Evolutionary conservation across 1,140 invertebrate genomes (phyloP).

Genomic region (Sitobion miscanthi): DNA sequence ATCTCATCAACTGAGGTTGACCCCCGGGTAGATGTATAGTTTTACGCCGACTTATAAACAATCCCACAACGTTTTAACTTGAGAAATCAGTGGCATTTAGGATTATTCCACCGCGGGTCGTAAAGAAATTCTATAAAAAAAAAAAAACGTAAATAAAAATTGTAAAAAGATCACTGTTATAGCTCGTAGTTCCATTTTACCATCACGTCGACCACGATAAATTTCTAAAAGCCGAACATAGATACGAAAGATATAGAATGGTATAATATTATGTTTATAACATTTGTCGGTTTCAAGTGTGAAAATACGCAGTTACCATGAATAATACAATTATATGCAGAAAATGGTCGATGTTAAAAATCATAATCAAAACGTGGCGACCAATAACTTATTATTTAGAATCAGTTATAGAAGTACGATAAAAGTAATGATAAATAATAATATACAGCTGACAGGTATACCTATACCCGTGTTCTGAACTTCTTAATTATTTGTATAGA

Average conservation of each 20-base stretch:
- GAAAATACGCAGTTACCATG: neutral
- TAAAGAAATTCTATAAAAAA: conserved; percentile 1
- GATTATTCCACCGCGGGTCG: neutral
- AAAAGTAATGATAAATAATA: neutral
- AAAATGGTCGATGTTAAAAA: neutral
- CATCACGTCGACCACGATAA: neutral
- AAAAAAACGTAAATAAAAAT: neutral
- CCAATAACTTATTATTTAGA: neutral
- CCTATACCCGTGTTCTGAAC: neutral
- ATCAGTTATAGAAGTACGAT: neutral
- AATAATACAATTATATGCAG: neutral
- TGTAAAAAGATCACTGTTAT: neutral
- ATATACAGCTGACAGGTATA: neutral
- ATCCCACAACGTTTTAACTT: neutral
- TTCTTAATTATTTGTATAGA: conserved; percentile 6
- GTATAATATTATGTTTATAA: neutral
- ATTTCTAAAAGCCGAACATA: neutral
- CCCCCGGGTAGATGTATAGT: neutral
- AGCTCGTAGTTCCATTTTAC: neutral
- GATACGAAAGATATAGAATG: neutral
- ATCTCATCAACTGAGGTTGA: neutral
- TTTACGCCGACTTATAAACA: neutral
- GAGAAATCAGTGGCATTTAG: neutral
- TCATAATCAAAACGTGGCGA: neutral
- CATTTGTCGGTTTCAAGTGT: neutral